Conservation (phyloP, 1,140 invertebrate genomes). For the Fopius arisanus region DNA sequence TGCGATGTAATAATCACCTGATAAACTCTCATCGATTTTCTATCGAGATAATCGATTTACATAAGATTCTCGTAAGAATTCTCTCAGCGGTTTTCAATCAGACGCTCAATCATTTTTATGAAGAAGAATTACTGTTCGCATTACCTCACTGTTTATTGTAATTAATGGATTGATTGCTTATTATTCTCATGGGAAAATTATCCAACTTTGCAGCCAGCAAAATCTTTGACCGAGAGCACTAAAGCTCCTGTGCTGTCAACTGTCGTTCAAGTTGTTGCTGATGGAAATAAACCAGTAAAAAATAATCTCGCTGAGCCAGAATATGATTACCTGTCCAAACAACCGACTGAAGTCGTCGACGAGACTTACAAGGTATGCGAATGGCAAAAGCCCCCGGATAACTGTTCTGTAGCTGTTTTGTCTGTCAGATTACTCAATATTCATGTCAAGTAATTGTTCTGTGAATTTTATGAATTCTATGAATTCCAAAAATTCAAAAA, state of each 20-base stretch:
- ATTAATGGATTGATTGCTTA: neutral
- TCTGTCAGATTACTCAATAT: neutral
- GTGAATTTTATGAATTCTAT: neutral
- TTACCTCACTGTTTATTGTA: neutral
- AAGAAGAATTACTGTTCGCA: neutral
- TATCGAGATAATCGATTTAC: neutral
- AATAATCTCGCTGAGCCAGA: slow-evolving; percentile 81
- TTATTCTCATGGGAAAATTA: neutral
- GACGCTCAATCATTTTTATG: neutral
- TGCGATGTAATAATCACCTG: slow-evolving; percentile 6
- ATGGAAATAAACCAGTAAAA: slow-evolving; percentile 62
- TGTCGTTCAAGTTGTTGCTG: slow-evolving; percentile 46
- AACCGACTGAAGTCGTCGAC: slow-evolving; percentile 81
- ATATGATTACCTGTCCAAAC: slow-evolving; percentile 83
- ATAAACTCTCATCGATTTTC: slow-evolving; percentile 15
- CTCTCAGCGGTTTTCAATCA: neutral
- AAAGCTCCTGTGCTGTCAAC: slow-evolving; percentile 48
- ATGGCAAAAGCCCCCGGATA: slow-evolving; percentile 5
- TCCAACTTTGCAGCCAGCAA: slow-evolving; percentile 28
- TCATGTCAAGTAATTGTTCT: neutral
- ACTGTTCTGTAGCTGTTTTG: slow-evolving; percentile 4
- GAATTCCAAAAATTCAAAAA: neutral
- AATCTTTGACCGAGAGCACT: slow-evolving; percentile 41
- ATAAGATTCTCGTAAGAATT: slow-evolving; percentile 6
- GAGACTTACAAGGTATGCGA: slow-evolving; percentile 75